Percentiles rank a stretch among this genome's conserved stretches.
These are phyloP conservation scores for Sthenelais limicola DNA, from an alignment of 2,888 invertebrate genomes.

Conservation along the genomic window DNA sequence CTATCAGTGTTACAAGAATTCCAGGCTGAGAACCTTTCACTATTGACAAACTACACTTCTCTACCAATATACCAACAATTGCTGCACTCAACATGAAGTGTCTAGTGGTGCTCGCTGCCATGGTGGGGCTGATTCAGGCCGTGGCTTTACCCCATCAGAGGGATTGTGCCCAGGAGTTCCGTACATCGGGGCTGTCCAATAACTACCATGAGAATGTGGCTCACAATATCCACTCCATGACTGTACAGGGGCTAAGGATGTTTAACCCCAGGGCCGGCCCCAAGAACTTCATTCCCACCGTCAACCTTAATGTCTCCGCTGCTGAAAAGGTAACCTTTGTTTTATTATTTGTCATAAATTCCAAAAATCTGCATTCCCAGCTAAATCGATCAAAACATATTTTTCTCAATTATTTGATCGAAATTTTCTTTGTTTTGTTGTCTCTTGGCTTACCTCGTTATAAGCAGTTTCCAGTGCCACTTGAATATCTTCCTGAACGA, in stretches of 20 bases:
- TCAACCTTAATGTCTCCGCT: slow-evolving; percentile 3
- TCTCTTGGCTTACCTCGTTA: too few relatives aligned
- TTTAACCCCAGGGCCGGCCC: slow-evolving; percentile 5
- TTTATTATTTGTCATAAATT: too few relatives aligned
- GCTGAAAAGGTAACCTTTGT: slow-evolving; percentile 31
- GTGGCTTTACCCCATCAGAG: background rate
- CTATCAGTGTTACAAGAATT: too few relatives aligned
- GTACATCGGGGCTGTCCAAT: background rate
- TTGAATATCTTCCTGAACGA: too few relatives aligned
- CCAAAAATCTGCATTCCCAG: too few relatives aligned
- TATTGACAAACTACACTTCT: too few relatives aligned
- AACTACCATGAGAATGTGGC: slow-evolving; percentile 35
- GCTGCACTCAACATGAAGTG: slow-evolving; percentile 5
- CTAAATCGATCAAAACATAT: too few relatives aligned
- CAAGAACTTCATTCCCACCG: slow-evolving; percentile 31
- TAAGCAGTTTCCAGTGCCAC: too few relatives aligned
- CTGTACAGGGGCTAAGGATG: slow-evolving; percentile 21
- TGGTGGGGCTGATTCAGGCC: background rate
- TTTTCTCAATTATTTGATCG: too few relatives aligned
- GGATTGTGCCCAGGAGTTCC: slow-evolving; percentile 1
- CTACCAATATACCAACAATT: too few relatives aligned
- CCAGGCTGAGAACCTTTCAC: too few relatives aligned
- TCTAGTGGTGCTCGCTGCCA: background rate
- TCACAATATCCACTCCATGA: slow-evolving; percentile 33
- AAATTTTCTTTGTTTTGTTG: too few relatives aligned